Conservation (phyloP, 2,888 invertebrate species). For the Drosophila nr. fundita region DNA sequence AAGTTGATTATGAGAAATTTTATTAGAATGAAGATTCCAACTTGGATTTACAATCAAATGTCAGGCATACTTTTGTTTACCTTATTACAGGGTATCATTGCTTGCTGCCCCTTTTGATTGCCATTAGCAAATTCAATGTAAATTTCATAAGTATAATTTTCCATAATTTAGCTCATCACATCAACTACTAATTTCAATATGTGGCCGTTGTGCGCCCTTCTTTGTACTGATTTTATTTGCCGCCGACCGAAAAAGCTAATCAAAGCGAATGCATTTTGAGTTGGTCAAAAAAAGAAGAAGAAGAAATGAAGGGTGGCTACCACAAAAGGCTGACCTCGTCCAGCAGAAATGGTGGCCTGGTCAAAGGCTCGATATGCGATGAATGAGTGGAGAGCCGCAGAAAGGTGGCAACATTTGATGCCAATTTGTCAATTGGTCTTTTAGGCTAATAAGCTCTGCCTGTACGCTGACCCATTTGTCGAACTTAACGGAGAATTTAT, state of each 20-base stretch:
- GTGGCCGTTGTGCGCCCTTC: neutral
- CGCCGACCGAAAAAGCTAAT: constrained; percentile 57
- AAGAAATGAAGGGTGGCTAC: neutral
- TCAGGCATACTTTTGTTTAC: neutral
- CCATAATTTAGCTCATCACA: constrained; percentile 49
- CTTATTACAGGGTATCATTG: constrained; percentile 14
- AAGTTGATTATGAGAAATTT: neutral
- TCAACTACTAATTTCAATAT: constrained; percentile 56
- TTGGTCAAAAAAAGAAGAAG: constrained; percentile 19
- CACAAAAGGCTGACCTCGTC: constrained; percentile 48
- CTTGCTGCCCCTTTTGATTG: neutral
- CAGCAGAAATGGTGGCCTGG: constrained; percentile 37
- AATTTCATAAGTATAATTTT: constrained; percentile 45
- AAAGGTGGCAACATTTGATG: constrained; percentile 40
- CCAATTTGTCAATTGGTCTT: constrained; percentile 55
- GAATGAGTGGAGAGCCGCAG: constrained; percentile 4
- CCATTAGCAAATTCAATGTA: constrained; percentile 29
- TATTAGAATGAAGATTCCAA: neutral
- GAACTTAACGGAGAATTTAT: constrained; percentile 8
- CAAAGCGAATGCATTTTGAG: constrained; percentile 67
- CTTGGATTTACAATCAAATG: neutral
- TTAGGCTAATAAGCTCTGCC: constrained; percentile 45
- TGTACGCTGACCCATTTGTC: constrained; percentile 43
- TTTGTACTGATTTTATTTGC: neutral
- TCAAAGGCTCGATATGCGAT: constrained; percentile 38